Evolutionary conservation across 1,140 invertebrate genomes (phyloP), one percentile per base, ranked within the genome.

Genomic region (Drosophila mojavensis): DNA sequence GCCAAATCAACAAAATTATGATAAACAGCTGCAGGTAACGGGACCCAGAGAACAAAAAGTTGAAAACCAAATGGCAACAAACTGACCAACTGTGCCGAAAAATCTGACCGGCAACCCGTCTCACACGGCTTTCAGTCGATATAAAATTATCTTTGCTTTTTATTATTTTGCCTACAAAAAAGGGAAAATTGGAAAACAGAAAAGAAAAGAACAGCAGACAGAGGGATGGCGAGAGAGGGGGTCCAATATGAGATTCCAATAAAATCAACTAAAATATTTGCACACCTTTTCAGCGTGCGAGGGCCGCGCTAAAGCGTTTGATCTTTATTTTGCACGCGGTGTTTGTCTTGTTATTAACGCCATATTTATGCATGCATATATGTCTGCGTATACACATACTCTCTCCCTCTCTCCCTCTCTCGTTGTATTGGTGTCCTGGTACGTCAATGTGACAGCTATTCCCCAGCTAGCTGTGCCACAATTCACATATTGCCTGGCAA

Each of bases 1-100:
- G 83, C 1, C 84, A 88, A 88, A 88, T 88, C 84, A 88, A 83
- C 84, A 89, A 88, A 88, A 89, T 89, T 89, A 89, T 89, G 80
- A 89, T 89, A 89, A 89, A 89, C 84, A 89, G 84, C 84, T 89
- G 84, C 84, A 89, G 84, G 84, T 89, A 89, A 83, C 83, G 75
- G 68, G 74, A 74, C 65, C 83, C 68, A 75, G 72, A 45, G 36
- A 69, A 50, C 26, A 50, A 36, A 64, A 67, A 77, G 58, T 65
- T 45, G n/a, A 67, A 60, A 68, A 74, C n/a, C 30, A 58, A 76
- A 59, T 45, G 17, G 71, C 24, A 78, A 75, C 71, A 76, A 78
- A 65, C 60, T 86, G 83, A 88, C 82, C 73, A 84, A 83, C 60
- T 77, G 71, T 55, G 51, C 65, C 45, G 43, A 58, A 67, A 60